Evolutionary conservation across 1,140 invertebrate genomes (phyloP), one percentile per base, ranked within the genome.

Genomic region (Drosophila ironensis): DNA sequence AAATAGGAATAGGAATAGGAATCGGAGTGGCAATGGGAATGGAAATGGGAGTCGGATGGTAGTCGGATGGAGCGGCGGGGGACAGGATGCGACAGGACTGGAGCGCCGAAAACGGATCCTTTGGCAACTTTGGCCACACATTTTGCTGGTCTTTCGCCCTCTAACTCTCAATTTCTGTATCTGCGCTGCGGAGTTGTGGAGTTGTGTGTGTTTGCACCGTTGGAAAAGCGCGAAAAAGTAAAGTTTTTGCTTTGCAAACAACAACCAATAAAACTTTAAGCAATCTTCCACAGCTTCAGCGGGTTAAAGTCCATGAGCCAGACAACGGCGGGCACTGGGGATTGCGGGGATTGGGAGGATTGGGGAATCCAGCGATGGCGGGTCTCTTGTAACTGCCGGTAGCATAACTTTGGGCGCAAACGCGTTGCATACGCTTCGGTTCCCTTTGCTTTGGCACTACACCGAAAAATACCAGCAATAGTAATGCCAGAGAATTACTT

Each of bases 241-340:
- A 84, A 84, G 78, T 84, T 84, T 84, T 86, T 84, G 80, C 80
- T 84, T 86, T 84, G 70, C 80, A 86, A 86, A 84, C 78, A 86
- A 86, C 80, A 84, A 84, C 80, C 80, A 84, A 84, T 84, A 84
- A 84, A 84, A 84, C 80, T 84, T 84, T 86, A 84, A 84, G 80
- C 80, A 84, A 84, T 84, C 80, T 84, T 86, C 73, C 66, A 74
- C 64, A 70, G 78, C 80, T 78, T 59, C 74, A 54, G 37, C 60
- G 54, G 67, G 60, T 71, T 61, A 67, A 28, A 28, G 27, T 28
- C 8, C 8, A 28, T 9, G 5, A n/a, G 27, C 7, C n/a, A 3
- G n/a, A n/a, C n/a, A n/a, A n/a, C n/a, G 27, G 5, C 8, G 9
- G 27, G 2, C 8, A 8, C 5, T 3, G 2, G 27, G 9, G 1